These are phyloP conservation scores for Neoaliturus tenellus DNA, from an alignment of 2,888 invertebrate genomes.

Conservation along the genomic window DNA sequence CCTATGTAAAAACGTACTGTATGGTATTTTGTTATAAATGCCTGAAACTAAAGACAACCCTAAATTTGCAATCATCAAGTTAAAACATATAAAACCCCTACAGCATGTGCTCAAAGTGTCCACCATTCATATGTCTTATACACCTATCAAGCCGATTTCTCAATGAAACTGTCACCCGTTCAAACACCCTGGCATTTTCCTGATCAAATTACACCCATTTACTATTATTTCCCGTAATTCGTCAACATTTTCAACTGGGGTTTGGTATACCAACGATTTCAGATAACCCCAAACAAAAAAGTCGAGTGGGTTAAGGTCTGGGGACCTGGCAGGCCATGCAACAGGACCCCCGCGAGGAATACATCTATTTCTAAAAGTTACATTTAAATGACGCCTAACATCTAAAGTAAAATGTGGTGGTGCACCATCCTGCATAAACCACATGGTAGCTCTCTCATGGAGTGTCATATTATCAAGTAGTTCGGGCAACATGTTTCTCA, in stretches of 20 bases:
- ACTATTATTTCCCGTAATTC: not conserved
- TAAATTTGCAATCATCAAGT: too few species aligned
- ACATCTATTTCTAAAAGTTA: not conserved
- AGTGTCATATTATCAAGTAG: not conserved
- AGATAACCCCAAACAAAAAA: not conserved
- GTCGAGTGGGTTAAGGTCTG: not conserved
- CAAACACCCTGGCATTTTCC: not conserved
- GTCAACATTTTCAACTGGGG: constrained; percentile 7
- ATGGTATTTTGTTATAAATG: too few species aligned
- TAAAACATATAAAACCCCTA: not conserved
- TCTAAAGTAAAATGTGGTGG: not conserved
- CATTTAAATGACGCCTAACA: not conserved
- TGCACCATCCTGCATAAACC: too few species aligned
- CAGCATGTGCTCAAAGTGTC: not conserved
- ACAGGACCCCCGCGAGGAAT: not conserved
- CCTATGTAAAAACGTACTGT: too few species aligned
- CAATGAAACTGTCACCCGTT: too few species aligned
- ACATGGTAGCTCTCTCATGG: too few species aligned
- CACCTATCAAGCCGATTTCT: not conserved
- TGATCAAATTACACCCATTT: not conserved
- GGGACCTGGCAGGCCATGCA: constrained; percentile 13
- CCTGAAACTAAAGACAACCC: too few species aligned
- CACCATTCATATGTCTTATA: not conserved
- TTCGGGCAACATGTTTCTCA: not conserved
- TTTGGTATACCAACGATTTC: constrained; percentile 8